Percentiles rank a stretch among this genome's conserved stretches.
These are phyloP conservation scores for Sebastes taczanowskii DNA, from an alignment of 2,797 vertebrate genomes.

Conservation along the genomic window DNA sequence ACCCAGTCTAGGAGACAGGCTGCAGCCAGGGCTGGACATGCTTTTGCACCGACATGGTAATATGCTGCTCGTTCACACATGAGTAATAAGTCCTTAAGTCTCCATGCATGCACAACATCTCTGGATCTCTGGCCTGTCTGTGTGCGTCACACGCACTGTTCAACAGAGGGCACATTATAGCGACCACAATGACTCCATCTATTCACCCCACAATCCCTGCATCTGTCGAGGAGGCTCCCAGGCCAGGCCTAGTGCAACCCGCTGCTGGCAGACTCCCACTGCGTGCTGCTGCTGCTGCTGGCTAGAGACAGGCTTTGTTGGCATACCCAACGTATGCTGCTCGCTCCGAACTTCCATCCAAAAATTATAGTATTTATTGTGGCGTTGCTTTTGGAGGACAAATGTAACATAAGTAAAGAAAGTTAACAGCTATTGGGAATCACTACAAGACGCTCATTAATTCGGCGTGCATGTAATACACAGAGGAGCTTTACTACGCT, in stretches of 20 bases:
- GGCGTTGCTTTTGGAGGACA: not conserved
- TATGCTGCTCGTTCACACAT: slow-evolving; percentile 5
- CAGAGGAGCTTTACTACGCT: not conserved
- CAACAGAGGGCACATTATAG: slow-evolving; percentile 69
- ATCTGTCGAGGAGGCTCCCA: slow-evolving; percentile 53
- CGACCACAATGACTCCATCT: slow-evolving; percentile 67
- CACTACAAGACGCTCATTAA: fast-evolving
- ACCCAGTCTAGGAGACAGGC: not conserved
- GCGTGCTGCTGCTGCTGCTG: slow-evolving; percentile 46
- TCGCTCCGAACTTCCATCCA: slow-evolving; percentile 16
- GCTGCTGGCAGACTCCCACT: slow-evolving; percentile 24
- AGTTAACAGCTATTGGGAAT: fast-evolving
- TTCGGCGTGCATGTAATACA: not conserved
- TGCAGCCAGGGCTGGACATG: slow-evolving; percentile 11
- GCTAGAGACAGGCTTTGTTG: slow-evolving; percentile 74
- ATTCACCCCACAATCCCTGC: slow-evolving; percentile 61
- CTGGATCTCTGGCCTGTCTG: slow-evolving; percentile 13
- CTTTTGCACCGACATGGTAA: not conserved
- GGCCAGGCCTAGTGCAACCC: slow-evolving; percentile 44
- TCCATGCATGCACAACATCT: slow-evolving; percentile 40
- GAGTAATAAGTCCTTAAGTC: slow-evolving; percentile 19
- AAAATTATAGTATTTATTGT: not conserved
- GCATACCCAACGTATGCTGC: slow-evolving; percentile 38
- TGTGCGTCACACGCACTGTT: slow-evolving; percentile 57
- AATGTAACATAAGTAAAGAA: fast-evolving